Percentiles rank a stretch among this genome's conserved stretches.
Evolutionary conservation across 64 coral and sea anemone species (phyloP).

Genomic region (Cladopsammia gracilis): DNA sequence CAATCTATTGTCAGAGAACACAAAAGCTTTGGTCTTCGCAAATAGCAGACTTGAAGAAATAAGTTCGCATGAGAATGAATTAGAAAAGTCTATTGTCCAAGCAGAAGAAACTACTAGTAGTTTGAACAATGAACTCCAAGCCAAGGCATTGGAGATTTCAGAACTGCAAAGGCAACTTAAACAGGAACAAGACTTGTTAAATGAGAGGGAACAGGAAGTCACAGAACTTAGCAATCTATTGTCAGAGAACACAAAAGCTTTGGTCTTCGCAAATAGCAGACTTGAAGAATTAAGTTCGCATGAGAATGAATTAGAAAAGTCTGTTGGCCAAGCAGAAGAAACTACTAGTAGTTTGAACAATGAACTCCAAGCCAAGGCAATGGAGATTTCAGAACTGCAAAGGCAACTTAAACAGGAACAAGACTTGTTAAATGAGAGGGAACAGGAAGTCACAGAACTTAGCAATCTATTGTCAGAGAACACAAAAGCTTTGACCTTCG

Average conservation of each 20-base stretch:
- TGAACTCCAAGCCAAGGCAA: neutral
- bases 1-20: neutral
- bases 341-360: neutral
- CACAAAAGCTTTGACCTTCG: neutral
- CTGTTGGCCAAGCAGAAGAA: neutral
- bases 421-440: neutral
- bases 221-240: neutral
- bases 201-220: neutral
- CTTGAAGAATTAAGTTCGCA: neutral
- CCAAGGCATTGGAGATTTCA: neutral
- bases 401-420: neutral
- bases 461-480: neutral
- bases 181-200: neutral
- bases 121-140: neutral
- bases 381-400: conserved; percentile 11
- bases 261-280: neutral
- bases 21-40: neutral
- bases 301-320: neutral
- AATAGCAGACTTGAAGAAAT: neutral
- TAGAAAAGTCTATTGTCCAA: conserved; percentile 1
- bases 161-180: neutral
- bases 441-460: conserved; percentile 1
- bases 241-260: neutral
- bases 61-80: conserved; percentile 1
- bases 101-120: neutral